Evolutionary conservation across 1,140 invertebrate genomes (phyloP).

Genomic region (Aphis gossypii): DNA sequence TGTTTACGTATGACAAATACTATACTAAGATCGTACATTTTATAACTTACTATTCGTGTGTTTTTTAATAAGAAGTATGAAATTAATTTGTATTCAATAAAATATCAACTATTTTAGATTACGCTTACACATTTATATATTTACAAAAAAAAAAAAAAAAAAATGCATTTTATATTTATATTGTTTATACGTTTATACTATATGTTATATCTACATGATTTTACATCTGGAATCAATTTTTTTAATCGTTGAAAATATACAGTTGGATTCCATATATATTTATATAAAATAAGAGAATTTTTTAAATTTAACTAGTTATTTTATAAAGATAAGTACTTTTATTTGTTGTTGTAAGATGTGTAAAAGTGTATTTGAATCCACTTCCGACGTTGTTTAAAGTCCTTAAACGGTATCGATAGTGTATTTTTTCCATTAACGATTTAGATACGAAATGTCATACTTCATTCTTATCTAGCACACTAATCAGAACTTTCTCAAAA

Average conservation of each 20-base stretch:
- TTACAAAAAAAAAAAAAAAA: too few species aligned
- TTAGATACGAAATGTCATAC: conserved; percentile 7
- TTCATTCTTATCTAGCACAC: conserved; percentile 43
- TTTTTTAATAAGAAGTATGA: too few species aligned
- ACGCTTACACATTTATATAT: too few species aligned
- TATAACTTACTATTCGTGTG: too few species aligned
- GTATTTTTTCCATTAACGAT: conserved; percentile 34
- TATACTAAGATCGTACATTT: too few species aligned
- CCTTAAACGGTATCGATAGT: not conserved
- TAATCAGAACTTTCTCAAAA: not conserved
- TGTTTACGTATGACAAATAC: too few species aligned
- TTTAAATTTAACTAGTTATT: not conserved
- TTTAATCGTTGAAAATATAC: not conserved
- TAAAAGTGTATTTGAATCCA: not conserved
- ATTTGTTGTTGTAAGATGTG: not conserved
- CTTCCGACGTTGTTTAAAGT: not conserved
- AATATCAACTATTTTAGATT: too few species aligned
- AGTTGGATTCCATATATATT: not conserved
- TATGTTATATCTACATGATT: too few species aligned
- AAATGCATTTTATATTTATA: too few species aligned
- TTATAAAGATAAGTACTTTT: not conserved
- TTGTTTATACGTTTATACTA: too few species aligned
- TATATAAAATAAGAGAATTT: not conserved
- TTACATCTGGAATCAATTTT: too few species aligned
- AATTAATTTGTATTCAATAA: too few species aligned